phyloP scores from a whole-genome alignment of 2,797 vertebrate genomes.

The Scolopax rusticola region DNA sequence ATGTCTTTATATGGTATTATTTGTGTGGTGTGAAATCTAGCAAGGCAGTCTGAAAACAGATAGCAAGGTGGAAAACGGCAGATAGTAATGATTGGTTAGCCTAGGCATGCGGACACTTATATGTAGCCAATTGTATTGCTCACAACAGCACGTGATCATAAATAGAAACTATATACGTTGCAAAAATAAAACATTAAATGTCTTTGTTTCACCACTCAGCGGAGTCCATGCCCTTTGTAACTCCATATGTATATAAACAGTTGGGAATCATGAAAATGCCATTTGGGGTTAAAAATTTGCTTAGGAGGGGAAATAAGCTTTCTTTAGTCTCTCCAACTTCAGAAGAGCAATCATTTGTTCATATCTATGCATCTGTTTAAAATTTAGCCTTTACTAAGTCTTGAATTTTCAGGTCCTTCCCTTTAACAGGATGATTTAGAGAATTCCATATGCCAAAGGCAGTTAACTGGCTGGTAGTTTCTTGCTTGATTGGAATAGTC shows the following conservation, averaged over 20 bases:
- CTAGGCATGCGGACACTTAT: too few species aligned
- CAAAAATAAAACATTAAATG: too few species aligned
- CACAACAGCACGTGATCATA: too few species aligned
- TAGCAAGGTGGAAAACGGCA: too few species aligned
- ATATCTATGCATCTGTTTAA: background rate
- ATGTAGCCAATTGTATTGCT: too few species aligned
- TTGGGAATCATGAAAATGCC: background rate
- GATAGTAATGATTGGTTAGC: too few species aligned
- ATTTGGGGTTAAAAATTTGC: background rate
- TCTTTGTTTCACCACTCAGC: too few species aligned
- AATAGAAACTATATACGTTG: too few species aligned
- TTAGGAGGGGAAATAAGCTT: background rate
- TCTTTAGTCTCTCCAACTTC: background rate
- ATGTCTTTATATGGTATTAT: too few species aligned
- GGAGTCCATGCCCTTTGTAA: too few species aligned
- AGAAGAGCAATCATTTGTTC: background rate
- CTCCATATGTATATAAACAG: background rate
- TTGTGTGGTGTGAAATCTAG: too few species aligned
- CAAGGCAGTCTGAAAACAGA: too few species aligned
- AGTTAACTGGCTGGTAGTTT: background rate
- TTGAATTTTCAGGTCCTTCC: background rate
- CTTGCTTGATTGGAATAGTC: background rate
- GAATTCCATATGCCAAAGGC: background rate
- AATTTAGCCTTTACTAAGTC: background rate
- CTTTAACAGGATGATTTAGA: background rate